phyloP scores from a whole-genome alignment of 2,113 vertebrate genomes.

The Microtus montanus region DNA sequence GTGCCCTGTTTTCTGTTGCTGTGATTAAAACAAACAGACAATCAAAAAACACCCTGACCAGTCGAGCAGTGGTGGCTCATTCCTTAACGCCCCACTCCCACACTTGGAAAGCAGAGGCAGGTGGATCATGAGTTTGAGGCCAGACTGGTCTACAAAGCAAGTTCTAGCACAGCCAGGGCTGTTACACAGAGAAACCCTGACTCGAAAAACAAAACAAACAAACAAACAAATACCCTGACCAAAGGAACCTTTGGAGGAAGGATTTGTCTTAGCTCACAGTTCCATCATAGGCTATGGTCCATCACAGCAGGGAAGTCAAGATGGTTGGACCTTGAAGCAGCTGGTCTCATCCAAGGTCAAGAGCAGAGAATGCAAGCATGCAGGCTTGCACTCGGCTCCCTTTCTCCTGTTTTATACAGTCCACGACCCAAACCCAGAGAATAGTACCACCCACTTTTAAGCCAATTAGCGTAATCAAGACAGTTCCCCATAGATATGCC shows the following conservation, averaged over 20 bases:
- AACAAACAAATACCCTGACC: not conserved
- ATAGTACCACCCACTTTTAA: not conserved
- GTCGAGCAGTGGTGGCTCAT: accelerated
- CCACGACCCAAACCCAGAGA: not conserved
- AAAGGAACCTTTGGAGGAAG: not conserved
- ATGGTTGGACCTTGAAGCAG: not conserved
- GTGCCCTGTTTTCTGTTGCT: not conserved
- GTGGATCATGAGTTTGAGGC: not conserved
- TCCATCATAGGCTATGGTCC: not conserved
- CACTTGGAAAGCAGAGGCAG: not conserved
- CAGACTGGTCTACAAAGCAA: not conserved
- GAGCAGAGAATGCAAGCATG: not conserved
- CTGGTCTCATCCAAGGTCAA: not conserved
- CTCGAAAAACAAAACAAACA: not conserved
- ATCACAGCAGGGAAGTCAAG: not conserved
- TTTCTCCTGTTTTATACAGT: not conserved
- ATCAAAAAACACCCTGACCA: not conserved
- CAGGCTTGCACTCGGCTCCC: not conserved
- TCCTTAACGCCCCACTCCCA: too few species aligned
- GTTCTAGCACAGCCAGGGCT: not conserved
- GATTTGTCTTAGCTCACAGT: not conserved
- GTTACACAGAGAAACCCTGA: not conserved
- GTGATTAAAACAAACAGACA: not conserved
- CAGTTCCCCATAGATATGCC: not conserved
- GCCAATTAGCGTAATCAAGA: not conserved